phyloP scores from a whole-genome alignment of 2,113 vertebrate species.

The Dromas ardeola region DNA sequence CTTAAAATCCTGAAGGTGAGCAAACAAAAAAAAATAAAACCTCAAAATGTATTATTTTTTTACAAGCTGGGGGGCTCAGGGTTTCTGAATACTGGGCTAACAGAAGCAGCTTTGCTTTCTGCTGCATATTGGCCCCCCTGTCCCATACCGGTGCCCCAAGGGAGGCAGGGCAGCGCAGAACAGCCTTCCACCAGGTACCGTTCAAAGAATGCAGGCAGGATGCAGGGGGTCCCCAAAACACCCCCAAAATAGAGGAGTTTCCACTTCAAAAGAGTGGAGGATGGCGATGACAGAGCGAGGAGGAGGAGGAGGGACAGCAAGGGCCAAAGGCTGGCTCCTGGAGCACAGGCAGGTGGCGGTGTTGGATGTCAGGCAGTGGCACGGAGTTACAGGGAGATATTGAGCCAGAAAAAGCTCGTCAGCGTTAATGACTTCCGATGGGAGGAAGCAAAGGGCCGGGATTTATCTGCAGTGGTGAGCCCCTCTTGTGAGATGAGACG shows the following conservation, averaged over 20 bases:
- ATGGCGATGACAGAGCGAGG: rapidly evolving
- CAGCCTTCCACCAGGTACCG: neutral
- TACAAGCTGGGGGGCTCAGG: neutral
- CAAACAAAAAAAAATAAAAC: neutral
- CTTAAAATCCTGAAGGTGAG: neutral
- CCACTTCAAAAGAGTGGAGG: neutral
- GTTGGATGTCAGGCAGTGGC: neutral
- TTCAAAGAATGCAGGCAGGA: neutral
- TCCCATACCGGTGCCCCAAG: neutral
- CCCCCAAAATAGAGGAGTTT: neutral
- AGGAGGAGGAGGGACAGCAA: neutral
- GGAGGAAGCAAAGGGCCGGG: constrained; percentile 1
- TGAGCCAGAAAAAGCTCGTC: constrained; percentile 50
- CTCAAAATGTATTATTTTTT: neutral
- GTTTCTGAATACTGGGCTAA: rapidly evolving
- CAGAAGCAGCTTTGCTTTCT: neutral
- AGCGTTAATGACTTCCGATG: constrained; percentile 62
- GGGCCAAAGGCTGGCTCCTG: neutral
- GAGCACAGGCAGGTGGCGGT: neutral
- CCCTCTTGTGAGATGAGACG: neutral
- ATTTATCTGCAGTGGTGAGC: neutral
- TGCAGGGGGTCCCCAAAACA: neutral
- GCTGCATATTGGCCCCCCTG: rapidly evolving
- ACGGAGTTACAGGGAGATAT: neutral
- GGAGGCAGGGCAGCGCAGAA: rapidly evolving